phyloP scores from a whole-genome alignment of 92 coral and sea anemone genomes.

The Phenganax subtilis region DNA sequence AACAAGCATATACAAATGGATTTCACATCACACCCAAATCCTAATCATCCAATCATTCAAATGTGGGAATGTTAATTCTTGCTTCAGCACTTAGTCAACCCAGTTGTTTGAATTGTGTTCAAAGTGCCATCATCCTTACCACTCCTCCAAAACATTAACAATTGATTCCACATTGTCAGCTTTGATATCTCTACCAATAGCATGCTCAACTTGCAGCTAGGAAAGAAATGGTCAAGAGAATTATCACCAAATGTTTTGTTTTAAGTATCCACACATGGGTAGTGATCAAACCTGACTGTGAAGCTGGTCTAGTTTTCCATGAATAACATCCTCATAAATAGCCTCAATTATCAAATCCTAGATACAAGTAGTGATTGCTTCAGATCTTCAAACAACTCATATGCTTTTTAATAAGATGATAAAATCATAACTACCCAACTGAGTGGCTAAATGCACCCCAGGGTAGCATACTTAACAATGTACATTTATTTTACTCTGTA shows the following conservation, averaged over 20 bases:
- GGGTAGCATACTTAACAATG: no score
- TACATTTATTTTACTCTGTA: no score
- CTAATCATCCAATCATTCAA: not conserved
- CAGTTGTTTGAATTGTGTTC: no score
- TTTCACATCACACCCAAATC: no score
- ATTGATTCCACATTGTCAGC: constrained; percentile 76
- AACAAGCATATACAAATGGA: no score
- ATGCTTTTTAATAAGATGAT: no score
- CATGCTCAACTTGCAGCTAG: constrained; percentile 87
- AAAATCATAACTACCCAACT: no score
- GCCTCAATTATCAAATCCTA: constrained; percentile 98
- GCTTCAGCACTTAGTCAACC: not conserved
- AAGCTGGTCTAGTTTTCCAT: constrained; percentile 95
- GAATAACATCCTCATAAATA: constrained; percentile 89
- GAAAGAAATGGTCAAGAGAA: not conserved
- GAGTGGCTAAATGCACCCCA: no score
- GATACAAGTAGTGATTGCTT: not conserved
- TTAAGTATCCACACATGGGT: not conserved
- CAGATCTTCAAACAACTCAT: no score
- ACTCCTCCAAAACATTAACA: constrained; percentile 79
- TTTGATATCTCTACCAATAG: constrained; percentile 96
- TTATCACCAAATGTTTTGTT: not conserved
- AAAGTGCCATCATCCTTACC: constrained; percentile 53
- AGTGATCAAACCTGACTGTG: constrained; percentile 68
- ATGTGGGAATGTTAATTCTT: not conserved